Base-by-base conservation (phyloP, 2,888 invertebrate genomes). In the Ophion ventricosus region DNA sequence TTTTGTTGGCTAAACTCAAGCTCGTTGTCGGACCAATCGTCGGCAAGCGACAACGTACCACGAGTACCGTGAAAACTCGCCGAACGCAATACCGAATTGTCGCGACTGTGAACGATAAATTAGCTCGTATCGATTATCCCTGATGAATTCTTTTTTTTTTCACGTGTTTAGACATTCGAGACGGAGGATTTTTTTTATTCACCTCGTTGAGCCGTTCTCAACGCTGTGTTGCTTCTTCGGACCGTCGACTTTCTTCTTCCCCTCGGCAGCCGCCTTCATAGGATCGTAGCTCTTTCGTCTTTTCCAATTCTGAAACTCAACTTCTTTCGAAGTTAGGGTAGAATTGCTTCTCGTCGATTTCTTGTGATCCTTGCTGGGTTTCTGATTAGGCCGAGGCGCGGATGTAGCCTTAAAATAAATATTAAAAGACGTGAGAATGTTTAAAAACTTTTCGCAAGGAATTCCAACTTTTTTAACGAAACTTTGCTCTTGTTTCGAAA, bases 231-330 rank as follows among this genome's bases (percentile, higher is more conserved):
- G 89, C 76, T 92, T 91, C 61, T 90, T 91, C 2, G 91, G 90
- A 23, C 88, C 89, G 72, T 93, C 93, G 75, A 89, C 79, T 90
- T 95, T 96, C 90, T 95, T 95, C 90, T 95, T 96, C 29, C 97
- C 98, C 92, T 98, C 98, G 25, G 97, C 97, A 0, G 98, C 98
- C 0, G 98, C 98, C 93, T 97, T 97, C 95, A 98, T 96, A 40
- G 99, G 99, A 94, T 99, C 98, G 94, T 99, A 99, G 88, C 97
- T 98, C 90, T 98, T 98, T 85, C 99, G 95, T 82, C 99, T 95
- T 92, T 98, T 98, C 99, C 99, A 99, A 94, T 98, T 98, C 93
- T 98, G 98, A 94, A 98, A 96, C 91, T 98, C 97, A 10, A 96
- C 96, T 93, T 98, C 98, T 93, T 96, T 96, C 64, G 96, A 95